phyloP scores from a whole-genome alignment of 2,888 invertebrate species.

The Anorthoa munda region DNA sequence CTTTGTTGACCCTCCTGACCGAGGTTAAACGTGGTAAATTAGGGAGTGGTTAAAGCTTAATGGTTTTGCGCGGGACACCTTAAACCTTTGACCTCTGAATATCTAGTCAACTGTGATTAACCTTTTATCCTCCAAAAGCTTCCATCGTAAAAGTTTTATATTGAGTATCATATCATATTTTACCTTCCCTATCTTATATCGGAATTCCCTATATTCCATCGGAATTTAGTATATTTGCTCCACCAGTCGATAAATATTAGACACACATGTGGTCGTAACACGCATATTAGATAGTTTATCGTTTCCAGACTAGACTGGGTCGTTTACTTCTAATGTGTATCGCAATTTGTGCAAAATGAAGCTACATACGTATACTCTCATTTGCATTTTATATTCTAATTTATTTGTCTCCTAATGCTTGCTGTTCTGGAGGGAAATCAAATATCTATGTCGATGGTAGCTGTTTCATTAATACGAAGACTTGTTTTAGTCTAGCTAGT shows the following conservation, averaged over 20 bases:
- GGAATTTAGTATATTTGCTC: conserved; percentile 12
- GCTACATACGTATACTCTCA: conserved; percentile 1
- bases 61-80: neutral
- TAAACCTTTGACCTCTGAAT: conserved; percentile 30
- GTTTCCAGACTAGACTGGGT: neutral
- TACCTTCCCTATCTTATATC: neutral
- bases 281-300: conserved; percentile 10
- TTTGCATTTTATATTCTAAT: conserved; percentile 38
- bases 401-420: neutral
- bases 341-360: conserved; percentile 36
- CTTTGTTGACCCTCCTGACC: conserved; percentile 2
- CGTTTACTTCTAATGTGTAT: conserved; percentile 23
- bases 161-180: conserved; percentile 5
- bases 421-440: neutral
- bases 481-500: neutral
- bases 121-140: conserved; percentile 39
- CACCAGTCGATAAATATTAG: neutral
- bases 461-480: neutral
- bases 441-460: neutral
- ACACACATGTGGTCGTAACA: neutral
- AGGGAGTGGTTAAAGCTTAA: conserved; percentile 17
- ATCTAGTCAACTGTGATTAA: conserved; percentile 36
- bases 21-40: conserved; percentile 24
- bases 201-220: conserved; percentile 1
- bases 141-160: conserved; percentile 15